These are phyloP conservation scores for Euthynnus affinis DNA, from an alignment of 2,797 vertebrate species.

Conservation along the genomic window DNA sequence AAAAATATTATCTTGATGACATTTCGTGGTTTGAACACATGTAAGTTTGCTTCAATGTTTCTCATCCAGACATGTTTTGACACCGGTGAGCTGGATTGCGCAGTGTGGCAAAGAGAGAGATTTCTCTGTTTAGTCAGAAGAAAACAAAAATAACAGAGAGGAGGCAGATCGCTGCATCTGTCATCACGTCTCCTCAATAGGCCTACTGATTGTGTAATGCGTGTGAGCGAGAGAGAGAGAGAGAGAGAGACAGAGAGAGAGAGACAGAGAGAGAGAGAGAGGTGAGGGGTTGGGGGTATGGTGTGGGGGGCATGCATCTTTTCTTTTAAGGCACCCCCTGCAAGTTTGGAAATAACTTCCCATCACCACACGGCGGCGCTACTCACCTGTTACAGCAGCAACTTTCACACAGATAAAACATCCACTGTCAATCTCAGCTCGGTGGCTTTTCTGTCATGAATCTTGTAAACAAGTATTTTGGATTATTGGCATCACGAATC, in stretches of 20 bases:
- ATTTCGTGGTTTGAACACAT: background rate
- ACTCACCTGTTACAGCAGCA: conserved; percentile 40
- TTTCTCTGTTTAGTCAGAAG: conserved; percentile 60
- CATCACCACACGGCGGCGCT: conserved; percentile 79
- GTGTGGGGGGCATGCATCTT: background rate
- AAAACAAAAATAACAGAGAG: conserved; percentile 63
- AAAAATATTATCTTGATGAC: background rate
- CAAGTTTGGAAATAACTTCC: background rate
- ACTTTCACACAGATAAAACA: background rate
- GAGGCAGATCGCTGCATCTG: conserved; percentile 64
- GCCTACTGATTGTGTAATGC: conserved; percentile 48
- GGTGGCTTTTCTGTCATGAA: background rate
- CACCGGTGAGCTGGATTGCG: conserved; percentile 31
- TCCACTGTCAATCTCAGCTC: background rate
- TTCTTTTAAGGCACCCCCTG: conserved; percentile 3
- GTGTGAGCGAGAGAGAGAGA: background rate
- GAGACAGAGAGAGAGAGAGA: background rate
- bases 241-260: background rate
- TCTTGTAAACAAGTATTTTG: background rate
- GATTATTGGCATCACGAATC: too few relatives aligned
- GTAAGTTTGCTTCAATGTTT: conserved; percentile 5
- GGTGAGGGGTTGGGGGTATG: background rate
- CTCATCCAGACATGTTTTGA: conserved; percentile 41
- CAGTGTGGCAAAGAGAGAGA: conserved; percentile 34
- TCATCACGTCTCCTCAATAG: conserved; percentile 56